Base-by-base conservation (phyloP, 2,797 vertebrate species). In the Ctenopoma kingsleyae region DNA sequence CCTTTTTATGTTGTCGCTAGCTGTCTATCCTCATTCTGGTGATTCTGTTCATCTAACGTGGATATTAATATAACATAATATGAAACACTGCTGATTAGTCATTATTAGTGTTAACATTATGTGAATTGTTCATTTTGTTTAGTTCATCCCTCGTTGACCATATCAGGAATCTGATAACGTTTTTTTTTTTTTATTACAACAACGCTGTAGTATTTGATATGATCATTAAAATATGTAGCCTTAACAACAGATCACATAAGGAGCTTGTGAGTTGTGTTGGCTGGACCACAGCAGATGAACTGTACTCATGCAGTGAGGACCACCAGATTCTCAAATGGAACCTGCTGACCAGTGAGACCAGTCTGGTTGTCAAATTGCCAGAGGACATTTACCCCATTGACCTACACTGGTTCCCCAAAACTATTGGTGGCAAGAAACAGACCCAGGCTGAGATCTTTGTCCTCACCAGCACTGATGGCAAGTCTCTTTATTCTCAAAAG, bases 291-390 rank as follows among this genome's bases (percentile, higher is more conserved):
- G 96, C 98, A 13, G 98, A 99, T 3, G 97, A 99, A 75, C 80
- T 99, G 12, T 99, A 95, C 87, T 98, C 98, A 0, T 98, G 96
- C 87, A 95, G 97, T 2, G 97, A 99, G 61, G 98, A 99, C 78
- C 98, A 99, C 84, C 96, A 98, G 64, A 93, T 99, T 44, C 88
- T 99, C 76, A 96, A 89, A 20, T 99, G 98, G 98, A 99, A 97
- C 92, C 91, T 99, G 52, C 75, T 98, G 82, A 97, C 92, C 17
- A 93, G 88, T 58, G 98, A 99, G 76, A 96, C 97, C 23, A 90
- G 80, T 10, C 91, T 95, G 0, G 93, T 98, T 40, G 94, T 97
- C 53, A 96, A 90, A 68, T 93, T 99, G 9, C 95, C 96, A 22
- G 96, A 97, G 25, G 96, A 98, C 17, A 93, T 95, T 71, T 99